phyloP scores from a whole-genome alignment of 1,140 invertebrate genomes.

The Conopomorpha cramerella region DNA sequence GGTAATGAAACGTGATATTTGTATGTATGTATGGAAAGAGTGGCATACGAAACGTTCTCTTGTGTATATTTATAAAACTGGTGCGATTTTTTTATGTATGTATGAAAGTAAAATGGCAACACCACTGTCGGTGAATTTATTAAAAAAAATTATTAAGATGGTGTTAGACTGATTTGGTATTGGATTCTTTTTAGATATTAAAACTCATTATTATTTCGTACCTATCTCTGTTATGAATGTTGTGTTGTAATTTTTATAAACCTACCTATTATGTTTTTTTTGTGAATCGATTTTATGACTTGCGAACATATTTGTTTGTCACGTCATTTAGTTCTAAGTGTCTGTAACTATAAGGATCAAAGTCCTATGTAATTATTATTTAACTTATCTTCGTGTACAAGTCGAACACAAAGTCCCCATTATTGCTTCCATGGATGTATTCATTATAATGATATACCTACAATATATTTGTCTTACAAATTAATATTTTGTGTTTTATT shows the following conservation, averaged over 20 bases:
- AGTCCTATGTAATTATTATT: conserved; percentile 24
- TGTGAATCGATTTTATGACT: background rate
- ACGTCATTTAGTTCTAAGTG: background rate
- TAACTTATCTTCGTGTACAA: conserved; percentile 15
- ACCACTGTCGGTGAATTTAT: background rate
- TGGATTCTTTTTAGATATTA: conserved; percentile 7
- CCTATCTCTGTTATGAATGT: conserved; percentile 3
- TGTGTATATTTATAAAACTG: no score
- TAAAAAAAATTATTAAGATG: conserved; percentile 11
- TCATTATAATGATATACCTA: conserved; percentile 14
- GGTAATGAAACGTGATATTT: no score
- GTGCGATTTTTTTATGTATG: no score
- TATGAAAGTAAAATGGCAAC: no score
- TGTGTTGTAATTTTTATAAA: conserved; percentile 1
- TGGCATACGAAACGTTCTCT: no score
- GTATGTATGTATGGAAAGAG: no score
- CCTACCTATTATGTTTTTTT: conserved; percentile 3
- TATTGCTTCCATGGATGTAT: conserved; percentile 46
- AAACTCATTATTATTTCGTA: conserved; percentile 10
- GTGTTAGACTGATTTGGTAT: conserved; percentile 30
- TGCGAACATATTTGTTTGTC: background rate
- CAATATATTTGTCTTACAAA: conserved; percentile 28
- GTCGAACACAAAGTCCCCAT: conserved; percentile 27
- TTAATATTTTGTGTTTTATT: conserved; percentile 17
- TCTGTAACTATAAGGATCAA: no score